Evolutionary conservation across 2,113 vertebrate species (phyloP).

Genomic region (Herpailurus yagouaroundi): DNA sequence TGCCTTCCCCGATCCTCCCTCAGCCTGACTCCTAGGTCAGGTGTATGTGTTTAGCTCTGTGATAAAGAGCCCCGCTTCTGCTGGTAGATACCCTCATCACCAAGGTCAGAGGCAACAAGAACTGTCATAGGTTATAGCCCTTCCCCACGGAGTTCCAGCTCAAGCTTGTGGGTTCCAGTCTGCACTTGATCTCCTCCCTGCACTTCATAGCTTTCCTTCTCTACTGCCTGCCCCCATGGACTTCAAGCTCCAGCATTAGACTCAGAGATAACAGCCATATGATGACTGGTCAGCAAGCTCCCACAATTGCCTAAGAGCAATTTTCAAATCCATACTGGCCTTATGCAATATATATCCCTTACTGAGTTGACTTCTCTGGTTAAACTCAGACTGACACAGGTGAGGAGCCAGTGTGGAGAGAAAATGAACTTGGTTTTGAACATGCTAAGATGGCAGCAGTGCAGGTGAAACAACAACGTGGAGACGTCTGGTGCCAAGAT

Average conservation of each 20-base stretch:
- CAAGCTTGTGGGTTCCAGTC: neutral
- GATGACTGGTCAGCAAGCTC: neutral
- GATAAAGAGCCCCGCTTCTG: neutral
- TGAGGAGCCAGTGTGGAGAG: neutral
- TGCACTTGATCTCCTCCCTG: neutral
- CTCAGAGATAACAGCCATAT: neutral
- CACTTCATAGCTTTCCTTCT: neutral
- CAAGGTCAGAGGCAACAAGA: neutral
- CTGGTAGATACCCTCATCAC: neutral
- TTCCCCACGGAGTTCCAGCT: neutral
- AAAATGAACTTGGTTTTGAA: neutral
- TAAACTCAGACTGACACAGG: neutral
- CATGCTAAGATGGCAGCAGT: neutral
- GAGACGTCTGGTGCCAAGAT: neutral
- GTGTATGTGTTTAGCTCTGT: neutral
- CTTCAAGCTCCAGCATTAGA: neutral
- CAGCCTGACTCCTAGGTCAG: neutral
- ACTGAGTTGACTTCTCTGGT: slow-evolving; percentile 8
- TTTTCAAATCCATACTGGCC: neutral
- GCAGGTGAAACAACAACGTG: neutral
- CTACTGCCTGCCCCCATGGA: neutral
- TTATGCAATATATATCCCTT: neutral
- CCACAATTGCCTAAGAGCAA: neutral
- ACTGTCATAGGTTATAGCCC: neutral
- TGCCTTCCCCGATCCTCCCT: neutral